phyloP scores from a whole-genome alignment of 2,113 vertebrate genomes.

The Rostratula benghalensis region DNA sequence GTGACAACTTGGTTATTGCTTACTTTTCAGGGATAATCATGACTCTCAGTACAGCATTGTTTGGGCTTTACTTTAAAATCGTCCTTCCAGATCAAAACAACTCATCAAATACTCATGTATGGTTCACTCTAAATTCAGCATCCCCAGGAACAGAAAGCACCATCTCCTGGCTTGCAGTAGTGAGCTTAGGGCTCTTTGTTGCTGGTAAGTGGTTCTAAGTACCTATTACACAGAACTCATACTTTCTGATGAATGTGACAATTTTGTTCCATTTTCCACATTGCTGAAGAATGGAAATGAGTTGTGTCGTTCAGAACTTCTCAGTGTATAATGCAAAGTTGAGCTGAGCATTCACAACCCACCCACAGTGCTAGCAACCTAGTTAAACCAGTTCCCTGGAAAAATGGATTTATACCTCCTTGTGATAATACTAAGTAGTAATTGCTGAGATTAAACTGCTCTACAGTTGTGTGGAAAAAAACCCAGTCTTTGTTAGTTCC shows the following conservation, averaged over 20 bases:
- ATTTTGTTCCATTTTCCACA: neutral
- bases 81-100: slow-evolving; percentile 41
- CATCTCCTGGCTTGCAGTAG: slow-evolving; percentile 86
- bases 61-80: slow-evolving; percentile 89
- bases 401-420: neutral
- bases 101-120: slow-evolving; percentile 35
- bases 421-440: neutral
- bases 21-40: slow-evolving; percentile 80
- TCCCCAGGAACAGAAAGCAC: neutral
- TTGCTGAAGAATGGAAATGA: neutral
- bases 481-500: neutral
- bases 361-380: neutral
- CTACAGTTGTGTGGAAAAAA: neutral
- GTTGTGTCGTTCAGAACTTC: neutral
- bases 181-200: slow-evolving; percentile 88
- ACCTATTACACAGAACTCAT: neutral
- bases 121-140: neutral
- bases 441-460: neutral
- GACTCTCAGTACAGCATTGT: slow-evolving; percentile 81
- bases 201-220: slow-evolving; percentile 74
- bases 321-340: neutral
- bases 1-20: neutral
- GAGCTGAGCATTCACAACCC: neutral
- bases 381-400: neutral
- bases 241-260: neutral